phyloP scores from a whole-genome alignment of 2,113 vertebrate species.

The Pachypanchax playfairii region DNA sequence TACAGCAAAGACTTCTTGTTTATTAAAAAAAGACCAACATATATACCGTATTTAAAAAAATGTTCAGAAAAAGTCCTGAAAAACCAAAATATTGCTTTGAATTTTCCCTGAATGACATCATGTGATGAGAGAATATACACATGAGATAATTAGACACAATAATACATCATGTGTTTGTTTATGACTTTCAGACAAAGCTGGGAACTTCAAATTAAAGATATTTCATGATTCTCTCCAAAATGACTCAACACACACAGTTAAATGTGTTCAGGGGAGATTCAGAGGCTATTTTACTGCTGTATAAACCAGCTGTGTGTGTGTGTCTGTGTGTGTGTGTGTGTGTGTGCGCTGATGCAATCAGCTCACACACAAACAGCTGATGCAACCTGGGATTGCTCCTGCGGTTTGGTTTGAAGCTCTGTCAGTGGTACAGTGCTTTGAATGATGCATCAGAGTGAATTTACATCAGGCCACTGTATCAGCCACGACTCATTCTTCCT shows the following conservation, averaged over 20 bases:
- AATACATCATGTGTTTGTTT: neutral
- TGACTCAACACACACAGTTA: too few species aligned
- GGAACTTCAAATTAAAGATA: neutral
- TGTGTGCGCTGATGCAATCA: slow-evolving; percentile 59
- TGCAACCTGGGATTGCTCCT: slow-evolving; percentile 32
- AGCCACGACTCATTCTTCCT: slow-evolving; percentile 26
- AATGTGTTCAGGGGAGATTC: neutral
- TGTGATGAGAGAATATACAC: slow-evolving; percentile 2
- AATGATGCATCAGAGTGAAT: slow-evolving; percentile 41
- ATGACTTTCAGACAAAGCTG: neutral
- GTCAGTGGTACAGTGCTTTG: slow-evolving; percentile 21
- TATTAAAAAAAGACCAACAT: too few species aligned
- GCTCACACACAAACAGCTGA: slow-evolving; percentile 50
- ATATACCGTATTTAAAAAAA: too few species aligned
- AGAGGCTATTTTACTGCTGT: neutral
- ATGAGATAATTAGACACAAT: too few species aligned
- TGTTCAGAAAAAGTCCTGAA: too few species aligned
- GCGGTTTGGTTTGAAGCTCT: slow-evolving; percentile 21
- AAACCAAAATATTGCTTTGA: neutral
- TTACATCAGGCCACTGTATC: slow-evolving; percentile 34
- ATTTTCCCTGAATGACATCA: neutral
- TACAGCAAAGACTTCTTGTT: too few species aligned
- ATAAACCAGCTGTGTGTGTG: neutral
- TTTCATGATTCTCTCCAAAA: neutral
- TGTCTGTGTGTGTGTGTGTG: neutral